Evolutionary conservation across 1,140 invertebrate species (phyloP), one percentile per base, ranked within the genome.

Genomic region (Telenomus remus): DNA sequence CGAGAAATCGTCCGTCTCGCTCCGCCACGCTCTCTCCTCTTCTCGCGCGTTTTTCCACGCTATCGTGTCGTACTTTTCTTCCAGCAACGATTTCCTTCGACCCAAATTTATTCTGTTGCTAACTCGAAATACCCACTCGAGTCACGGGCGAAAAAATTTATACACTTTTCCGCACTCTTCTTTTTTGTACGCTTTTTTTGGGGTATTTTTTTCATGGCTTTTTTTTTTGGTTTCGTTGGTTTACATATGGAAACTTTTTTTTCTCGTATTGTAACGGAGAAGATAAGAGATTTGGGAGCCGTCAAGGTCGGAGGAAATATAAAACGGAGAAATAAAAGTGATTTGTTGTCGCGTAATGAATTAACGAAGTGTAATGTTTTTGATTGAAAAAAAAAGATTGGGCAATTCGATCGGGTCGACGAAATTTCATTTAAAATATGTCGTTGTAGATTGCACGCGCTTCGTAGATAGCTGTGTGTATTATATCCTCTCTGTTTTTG

Each of bases 1-100:
- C 37, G 68, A 72, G 57, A 68, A 73, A 76, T 53, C 48, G 53
- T 48, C 51, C 19, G 55, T 59, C 70, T 51, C 42, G 12, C 56
- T 19, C 47, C 15, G n/a, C 37, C 37, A 3, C 37, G 37, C 37
- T 39, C 37, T 35, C 34, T 35, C 34, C 10, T 10, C 37, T 39
- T 39, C 3, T 9, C 37, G 37, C 37, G n/a, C 37, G 37, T 39
- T 39, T n/a, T 39, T n/a, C 37, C 37, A 11, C 37, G 37, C n/a
- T 39, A 11, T n/a, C 37, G 9, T 39, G 9, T 39, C 37, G 9
- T n/a, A n/a, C 37, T 39, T 39, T n/a, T 39, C n/a, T 39, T 39
- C n/a, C n/a, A 4, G 1, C 37, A 9, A 39, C 2, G 37, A 3
- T 9, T 47, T 54, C 37, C 14, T 42, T 48, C 19, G 44, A 16